Conservation (phyloP, 2,113 vertebrate species). For the Mola mola region DNA sequence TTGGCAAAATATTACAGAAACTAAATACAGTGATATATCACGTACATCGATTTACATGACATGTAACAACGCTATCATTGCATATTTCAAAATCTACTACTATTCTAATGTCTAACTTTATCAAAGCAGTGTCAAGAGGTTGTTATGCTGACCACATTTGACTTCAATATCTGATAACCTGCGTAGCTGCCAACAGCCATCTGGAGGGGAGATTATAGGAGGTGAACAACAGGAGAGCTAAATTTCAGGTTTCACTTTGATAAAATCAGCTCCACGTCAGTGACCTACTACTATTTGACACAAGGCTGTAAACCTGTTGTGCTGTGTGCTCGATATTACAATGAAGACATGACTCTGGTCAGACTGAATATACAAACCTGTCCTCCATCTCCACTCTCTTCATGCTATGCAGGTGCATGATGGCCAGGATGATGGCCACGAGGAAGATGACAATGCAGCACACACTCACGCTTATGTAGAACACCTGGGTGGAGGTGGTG, state of each 20-base stretch:
- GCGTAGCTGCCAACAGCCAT: conserved; percentile 10
- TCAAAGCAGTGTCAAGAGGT: not conserved
- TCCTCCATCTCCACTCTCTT: conserved; percentile 97
- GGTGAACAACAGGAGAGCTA: conserved; percentile 7
- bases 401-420: conserved; percentile 98
- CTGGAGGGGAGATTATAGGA: conserved; percentile 10
- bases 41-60: conserved; percentile 4
- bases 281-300: conserved; percentile 33
- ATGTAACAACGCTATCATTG: not conserved
- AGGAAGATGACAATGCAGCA: conserved; percentile 99
- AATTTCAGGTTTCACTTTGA: conserved; percentile 38
- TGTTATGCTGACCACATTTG: conserved; percentile 20
- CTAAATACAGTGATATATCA: not conserved
- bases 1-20: too few species aligned
- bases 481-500: conserved; percentile 96
- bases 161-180: conserved; percentile 16
- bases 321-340: conserved; percentile 4
- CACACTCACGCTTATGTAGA: conserved; percentile 98
- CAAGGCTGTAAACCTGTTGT: not conserved
- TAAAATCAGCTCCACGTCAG: conserved; percentile 13
- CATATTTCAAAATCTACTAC: not conserved
- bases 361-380: conserved; percentile 82
- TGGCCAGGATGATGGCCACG: conserved; percentile 96
- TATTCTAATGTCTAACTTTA: too few species aligned
- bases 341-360: too few species aligned